These are phyloP conservation scores for Palythoa caribaeorum DNA, from an alignment of 92 coral and sea anemone species.

Conservation along the genomic window DNA sequence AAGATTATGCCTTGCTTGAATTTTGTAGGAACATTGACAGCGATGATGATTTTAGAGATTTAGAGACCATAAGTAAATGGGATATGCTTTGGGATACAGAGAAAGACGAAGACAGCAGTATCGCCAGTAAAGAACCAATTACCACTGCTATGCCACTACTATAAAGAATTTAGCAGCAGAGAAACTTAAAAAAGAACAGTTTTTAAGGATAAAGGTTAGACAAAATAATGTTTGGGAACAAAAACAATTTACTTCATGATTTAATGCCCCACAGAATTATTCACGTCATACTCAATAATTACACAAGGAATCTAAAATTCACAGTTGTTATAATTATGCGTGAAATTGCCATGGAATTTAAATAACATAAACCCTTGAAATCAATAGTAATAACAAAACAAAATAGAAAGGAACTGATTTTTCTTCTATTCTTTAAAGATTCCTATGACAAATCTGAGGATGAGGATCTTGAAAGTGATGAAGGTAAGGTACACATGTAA, in stretches of 20 bases:
- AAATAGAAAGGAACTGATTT: too few species aligned
- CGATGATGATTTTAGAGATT: conserved; percentile 55
- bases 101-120: conserved; percentile 5
- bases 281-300: too few species aligned
- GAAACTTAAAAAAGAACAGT: conserved; percentile 26
- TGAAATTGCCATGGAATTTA: conserved; percentile 20
- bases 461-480: too few species aligned
- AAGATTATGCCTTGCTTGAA: conserved; percentile 56
- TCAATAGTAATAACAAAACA: too few species aligned
- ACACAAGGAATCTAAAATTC: too few species aligned
- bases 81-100: not conserved
- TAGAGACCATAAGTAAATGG: not conserved
- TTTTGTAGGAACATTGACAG: conserved; percentile 53
- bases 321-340: conserved; percentile 6
- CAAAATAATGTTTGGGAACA: conserved; percentile 44
- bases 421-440: too few species aligned
- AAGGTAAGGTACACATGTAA: too few species aligned
- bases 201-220: conserved; percentile 45
- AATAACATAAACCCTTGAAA: too few species aligned
- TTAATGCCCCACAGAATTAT: too few species aligned
- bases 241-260: too few species aligned
- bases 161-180: conserved; percentile 5
- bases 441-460: too few species aligned
- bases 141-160: not conserved
- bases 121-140: not conserved